A percentile compares a stretch with the other conserved stretches of the same genome.
Evolutionary conservation across 37 sponge, comb jelly and placozoan species (phyloP).

Genomic region (Ephydatia muelleri): DNA sequence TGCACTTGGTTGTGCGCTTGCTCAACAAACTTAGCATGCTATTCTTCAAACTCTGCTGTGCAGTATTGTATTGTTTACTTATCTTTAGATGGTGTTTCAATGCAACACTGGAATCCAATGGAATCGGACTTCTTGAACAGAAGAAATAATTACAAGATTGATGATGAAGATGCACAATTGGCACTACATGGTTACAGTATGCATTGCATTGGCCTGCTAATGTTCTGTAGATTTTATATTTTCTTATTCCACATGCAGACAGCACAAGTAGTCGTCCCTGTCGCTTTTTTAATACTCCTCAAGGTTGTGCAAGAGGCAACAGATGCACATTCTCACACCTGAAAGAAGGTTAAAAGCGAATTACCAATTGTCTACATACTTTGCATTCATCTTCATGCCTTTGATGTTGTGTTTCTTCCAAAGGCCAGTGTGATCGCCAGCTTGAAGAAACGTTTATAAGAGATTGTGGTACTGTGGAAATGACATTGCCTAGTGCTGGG

Average conservation of each 20-base stretch:
- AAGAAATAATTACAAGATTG: constrained; percentile 22
- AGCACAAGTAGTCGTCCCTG: constrained; percentile 16
- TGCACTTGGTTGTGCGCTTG: too few relatives aligned
- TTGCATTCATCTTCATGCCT: neutral
- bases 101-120: constrained; percentile 59
- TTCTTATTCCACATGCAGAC: neutral
- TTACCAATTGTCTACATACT: neutral
- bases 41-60: too few relatives aligned
- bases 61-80: too few relatives aligned
- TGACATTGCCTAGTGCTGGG: constrained; percentile 16
- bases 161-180: constrained; percentile 25
- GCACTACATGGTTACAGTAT: constrained; percentile 46
- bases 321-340: constrained; percentile 40
- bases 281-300: constrained; percentile 39
- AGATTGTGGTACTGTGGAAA: neutral
- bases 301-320: constrained; percentile 35
- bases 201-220: neutral
- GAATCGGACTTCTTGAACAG: constrained; percentile 38
- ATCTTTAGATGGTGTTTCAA: neutral
- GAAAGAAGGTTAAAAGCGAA: constrained; percentile 14
- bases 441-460: constrained; percentile 14
- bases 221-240: neutral
- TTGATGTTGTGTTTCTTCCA: neutral
- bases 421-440: constrained; percentile 8
- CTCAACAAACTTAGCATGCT: too few relatives aligned